Percentiles rank a stretch among this genome's conserved stretches.
These are phyloP conservation scores for Syritta pipiens DNA, from an alignment of 2,888 invertebrate species.

Conservation along the genomic window DNA sequence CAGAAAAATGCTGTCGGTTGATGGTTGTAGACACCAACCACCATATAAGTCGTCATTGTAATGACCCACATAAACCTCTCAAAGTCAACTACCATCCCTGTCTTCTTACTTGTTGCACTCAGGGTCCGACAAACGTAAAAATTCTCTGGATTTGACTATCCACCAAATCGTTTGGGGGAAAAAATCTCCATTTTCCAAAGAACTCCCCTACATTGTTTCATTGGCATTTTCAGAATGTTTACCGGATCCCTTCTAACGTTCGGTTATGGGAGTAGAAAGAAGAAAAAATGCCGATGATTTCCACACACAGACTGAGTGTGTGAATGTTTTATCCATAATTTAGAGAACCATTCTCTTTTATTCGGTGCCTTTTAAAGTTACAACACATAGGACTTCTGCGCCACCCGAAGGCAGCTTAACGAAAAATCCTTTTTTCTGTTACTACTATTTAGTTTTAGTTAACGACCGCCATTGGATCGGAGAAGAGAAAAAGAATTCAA, in stretches of 20 bases:
- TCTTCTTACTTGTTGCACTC: not conserved
- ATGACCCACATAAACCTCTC: not conserved
- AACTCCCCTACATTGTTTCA: constrained; percentile 22
- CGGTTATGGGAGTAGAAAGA: constrained; percentile 11
- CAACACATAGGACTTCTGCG: constrained; percentile 8
- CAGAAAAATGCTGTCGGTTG: too few relatives aligned
- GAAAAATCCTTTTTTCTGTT: constrained; percentile 47
- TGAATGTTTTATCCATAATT: constrained; percentile 57
- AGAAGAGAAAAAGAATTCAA: constrained; percentile 42
- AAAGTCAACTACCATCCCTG: not conserved
- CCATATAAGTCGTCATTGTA: not conserved
- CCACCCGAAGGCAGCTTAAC: constrained; percentile 58
- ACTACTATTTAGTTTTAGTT: constrained; percentile 62
- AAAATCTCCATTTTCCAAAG: constrained; percentile 3
- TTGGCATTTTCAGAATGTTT: constrained; percentile 27
- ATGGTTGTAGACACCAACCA: too few relatives aligned
- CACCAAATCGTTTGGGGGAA: constrained; percentile 17
- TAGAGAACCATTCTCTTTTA: constrained; percentile 18
- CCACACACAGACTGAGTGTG: constrained; percentile 4
- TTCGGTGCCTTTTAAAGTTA: constrained; percentile 40
- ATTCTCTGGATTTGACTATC: constrained; percentile 15
- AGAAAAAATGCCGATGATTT: constrained; percentile 11
- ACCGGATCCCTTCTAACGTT: constrained; percentile 2
- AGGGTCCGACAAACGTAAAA: not conserved
- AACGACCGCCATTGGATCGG: constrained; percentile 53